These are phyloP conservation scores for Elmis aenea DNA, from an alignment of 2,888 invertebrate genomes.

Conservation along the genomic window DNA sequence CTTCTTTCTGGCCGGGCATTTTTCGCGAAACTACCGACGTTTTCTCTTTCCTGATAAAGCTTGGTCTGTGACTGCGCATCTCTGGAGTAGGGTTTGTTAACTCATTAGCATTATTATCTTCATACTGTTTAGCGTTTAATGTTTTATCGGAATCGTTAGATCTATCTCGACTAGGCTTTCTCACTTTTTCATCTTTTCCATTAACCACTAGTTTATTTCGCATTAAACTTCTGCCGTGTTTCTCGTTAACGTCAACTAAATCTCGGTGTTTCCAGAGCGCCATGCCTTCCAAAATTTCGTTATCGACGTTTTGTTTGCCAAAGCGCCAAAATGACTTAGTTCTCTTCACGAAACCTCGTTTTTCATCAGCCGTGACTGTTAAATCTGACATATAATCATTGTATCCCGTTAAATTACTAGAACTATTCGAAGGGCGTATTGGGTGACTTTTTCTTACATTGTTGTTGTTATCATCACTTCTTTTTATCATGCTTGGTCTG, in stretches of 20 bases:
- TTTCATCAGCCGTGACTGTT: conserved; percentile 51
- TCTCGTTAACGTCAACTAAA: conserved; percentile 56
- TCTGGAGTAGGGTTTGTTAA: conserved; percentile 42
- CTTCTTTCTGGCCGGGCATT: conserved; percentile 20
- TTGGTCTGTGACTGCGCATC: conserved; percentile 47
- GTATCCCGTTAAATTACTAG: conserved; percentile 42
- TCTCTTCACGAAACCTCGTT: conserved; percentile 67
- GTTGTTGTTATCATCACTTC: conserved; percentile 39
- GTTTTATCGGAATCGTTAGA: conserved; percentile 45
- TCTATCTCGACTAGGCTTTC: conserved; percentile 34
- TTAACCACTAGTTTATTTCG: conserved; percentile 10
- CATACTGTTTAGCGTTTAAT: conserved; percentile 37
- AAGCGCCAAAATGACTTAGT: conserved; percentile 86
- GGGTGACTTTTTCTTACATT: conserved; percentile 28
- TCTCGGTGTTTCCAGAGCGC: conserved; percentile 82
- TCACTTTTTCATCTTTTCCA: conserved; percentile 4
- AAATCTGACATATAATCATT: conserved; percentile 53
- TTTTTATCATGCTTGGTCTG: conserved; percentile 15
- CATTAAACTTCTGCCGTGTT: conserved; percentile 7
- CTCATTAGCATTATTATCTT: conserved; percentile 32
- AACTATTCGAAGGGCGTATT: conserved; percentile 40
- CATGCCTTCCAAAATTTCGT: conserved; percentile 81
- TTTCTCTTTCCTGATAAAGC: conserved; percentile 30
- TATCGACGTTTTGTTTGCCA: conserved; percentile 61
- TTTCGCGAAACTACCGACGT: conserved; percentile 23